Percentiles rank a stretch among this genome's conserved stretches.
Evolutionary conservation across 1,140 invertebrate genomes (phyloP).

Genomic region (Chironomus tepperi): DNA sequence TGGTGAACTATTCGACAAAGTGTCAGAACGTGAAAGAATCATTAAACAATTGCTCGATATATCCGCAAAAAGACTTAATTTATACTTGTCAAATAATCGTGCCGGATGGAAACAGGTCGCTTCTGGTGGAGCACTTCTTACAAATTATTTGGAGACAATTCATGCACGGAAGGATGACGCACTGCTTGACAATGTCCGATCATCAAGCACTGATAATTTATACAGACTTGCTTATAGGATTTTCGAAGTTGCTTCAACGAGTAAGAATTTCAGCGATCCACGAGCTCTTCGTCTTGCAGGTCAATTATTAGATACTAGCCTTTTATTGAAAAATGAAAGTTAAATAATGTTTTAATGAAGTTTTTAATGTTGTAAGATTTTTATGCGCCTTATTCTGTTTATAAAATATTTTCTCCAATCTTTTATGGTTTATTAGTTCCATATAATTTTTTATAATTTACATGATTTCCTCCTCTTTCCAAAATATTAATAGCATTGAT

Average conservation of each 20-base stretch:
- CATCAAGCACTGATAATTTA: background rate
- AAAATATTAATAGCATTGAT: too few species aligned
- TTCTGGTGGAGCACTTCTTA: constrained; percentile 55
- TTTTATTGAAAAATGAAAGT: constrained; percentile 16
- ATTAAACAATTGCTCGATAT: constrained; percentile 58
- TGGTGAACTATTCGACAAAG: constrained; percentile 57
- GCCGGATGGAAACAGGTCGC: constrained; percentile 54
- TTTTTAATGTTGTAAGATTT: too few species aligned
- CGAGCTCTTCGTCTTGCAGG: background rate
- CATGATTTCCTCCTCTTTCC: too few species aligned
- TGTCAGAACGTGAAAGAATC: constrained; percentile 54
- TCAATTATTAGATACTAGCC: background rate
- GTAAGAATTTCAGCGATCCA: constrained; percentile 14
- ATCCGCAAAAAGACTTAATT: constrained; percentile 60
- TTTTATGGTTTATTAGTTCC: too few species aligned
- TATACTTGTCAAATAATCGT: constrained; percentile 48
- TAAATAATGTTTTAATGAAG: background rate
- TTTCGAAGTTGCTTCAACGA: background rate
- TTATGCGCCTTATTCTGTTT: too few species aligned
- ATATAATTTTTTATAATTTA: too few species aligned
- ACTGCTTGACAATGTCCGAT: background rate
- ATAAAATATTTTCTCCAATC: too few species aligned
- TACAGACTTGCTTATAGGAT: background rate
- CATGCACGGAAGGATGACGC: background rate
- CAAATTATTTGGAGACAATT: constrained; percentile 59